Conservation (phyloP, 2,888 invertebrate species). For the Bruchidius siliquastri region DNA sequence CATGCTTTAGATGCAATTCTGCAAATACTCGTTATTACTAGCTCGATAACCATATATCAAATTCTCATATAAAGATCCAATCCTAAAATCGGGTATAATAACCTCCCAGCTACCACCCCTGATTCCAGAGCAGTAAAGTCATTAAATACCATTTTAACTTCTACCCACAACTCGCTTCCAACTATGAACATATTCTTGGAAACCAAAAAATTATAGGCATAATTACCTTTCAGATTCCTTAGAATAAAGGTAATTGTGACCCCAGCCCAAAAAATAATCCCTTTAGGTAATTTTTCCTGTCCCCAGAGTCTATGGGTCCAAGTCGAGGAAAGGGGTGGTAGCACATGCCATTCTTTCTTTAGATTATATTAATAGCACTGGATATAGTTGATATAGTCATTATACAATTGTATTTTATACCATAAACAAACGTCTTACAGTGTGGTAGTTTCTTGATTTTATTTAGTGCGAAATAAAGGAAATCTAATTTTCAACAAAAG, state of each 20-base stretch:
- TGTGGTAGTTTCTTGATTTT: no score
- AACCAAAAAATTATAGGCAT: not conserved
- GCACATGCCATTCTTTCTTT: not conserved
- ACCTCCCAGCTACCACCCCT: not conserved
- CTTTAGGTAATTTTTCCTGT: not conserved
- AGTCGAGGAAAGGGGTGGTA: not conserved
- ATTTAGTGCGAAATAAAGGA: no score
- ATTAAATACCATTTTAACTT: not conserved
- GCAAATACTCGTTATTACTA: no score
- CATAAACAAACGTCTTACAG: no score
- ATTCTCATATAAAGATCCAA: no score
- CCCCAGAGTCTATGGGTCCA: not conserved
- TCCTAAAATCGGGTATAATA: no score
- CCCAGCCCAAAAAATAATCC: not conserved
- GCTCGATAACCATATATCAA: no score
- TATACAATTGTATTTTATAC: no score
- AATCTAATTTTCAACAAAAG: no score
- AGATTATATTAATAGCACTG: not conserved
- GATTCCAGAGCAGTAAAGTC: not conserved
- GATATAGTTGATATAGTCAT: no score
- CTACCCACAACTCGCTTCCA: not conserved
- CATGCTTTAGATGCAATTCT: no score
- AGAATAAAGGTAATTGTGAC: not conserved
- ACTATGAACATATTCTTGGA: not conserved
- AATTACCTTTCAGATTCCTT: not conserved